Evolutionary conservation across 1,140 invertebrate species (phyloP).

Genomic region (Drosophila funebris): DNA sequence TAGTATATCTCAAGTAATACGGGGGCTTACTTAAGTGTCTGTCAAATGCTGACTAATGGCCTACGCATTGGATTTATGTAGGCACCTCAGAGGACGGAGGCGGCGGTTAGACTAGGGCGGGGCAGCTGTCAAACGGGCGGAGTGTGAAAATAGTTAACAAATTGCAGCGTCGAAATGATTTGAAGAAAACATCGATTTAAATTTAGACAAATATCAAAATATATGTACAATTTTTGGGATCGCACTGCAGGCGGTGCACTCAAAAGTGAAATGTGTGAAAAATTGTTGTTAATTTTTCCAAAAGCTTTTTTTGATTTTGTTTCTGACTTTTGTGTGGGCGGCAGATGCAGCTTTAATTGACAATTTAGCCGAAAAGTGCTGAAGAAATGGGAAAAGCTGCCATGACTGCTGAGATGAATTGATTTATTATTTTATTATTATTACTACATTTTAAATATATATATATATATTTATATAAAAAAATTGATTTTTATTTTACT

Average conservation of each 20-base stretch:
- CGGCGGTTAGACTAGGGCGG: conserved; percentile 7
- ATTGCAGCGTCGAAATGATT: conserved; percentile 76
- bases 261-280: conserved; percentile 74
- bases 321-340: conserved; percentile 40
- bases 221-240: conserved; percentile 45
- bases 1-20: conserved; percentile 32
- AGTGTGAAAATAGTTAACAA: conserved; percentile 80
- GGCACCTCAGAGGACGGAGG: conserved; percentile 5
- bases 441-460: too few relatives aligned
- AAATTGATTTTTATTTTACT: too few relatives aligned
- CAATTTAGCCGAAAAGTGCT: conserved; percentile 49
- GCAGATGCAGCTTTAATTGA: conserved; percentile 68
- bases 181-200: conserved; percentile 59
- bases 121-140: conserved; percentile 65
- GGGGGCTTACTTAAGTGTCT: conserved; percentile 37
- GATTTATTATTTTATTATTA: neutral
- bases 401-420: conserved; percentile 2
- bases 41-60: conserved; percentile 71
- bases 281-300: conserved; percentile 55
- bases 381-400: conserved; percentile 31
- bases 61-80: conserved; percentile 68
- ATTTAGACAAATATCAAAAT: conserved; percentile 49
- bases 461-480: too few relatives aligned
- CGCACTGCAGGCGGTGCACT: conserved; percentile 39
- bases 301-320: neutral